Evolutionary conservation across 2,797 vertebrate species (phyloP).

Genomic region (Botia almorhae): DNA sequence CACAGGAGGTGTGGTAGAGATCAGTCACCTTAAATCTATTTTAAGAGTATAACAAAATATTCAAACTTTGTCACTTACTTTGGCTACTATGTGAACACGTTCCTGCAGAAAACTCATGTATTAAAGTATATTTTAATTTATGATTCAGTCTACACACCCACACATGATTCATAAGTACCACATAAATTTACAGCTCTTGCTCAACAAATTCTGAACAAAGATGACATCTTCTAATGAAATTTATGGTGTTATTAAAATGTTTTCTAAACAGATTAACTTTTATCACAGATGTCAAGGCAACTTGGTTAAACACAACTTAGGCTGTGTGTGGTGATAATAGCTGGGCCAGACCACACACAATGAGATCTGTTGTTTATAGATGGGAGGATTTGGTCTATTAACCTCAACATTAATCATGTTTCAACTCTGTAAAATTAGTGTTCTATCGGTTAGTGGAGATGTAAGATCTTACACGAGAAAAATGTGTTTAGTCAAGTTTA

Average conservation of each 20-base stretch:
- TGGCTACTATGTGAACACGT: background rate
- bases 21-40: slow-evolving; percentile 7
- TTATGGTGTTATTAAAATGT: slow-evolving; percentile 47
- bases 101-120: slow-evolving; percentile 14
- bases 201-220: slow-evolving; percentile 33
- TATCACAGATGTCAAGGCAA: slow-evolving; percentile 44
- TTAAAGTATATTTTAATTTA: background rate
- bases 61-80: background rate
- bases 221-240: slow-evolving; percentile 45
- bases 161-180: background rate
- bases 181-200: slow-evolving; percentile 39
- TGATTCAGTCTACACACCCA: slow-evolving; percentile 28
- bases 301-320: slow-evolving; percentile 38
- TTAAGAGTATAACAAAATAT: no score
- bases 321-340: slow-evolving; percentile 28
- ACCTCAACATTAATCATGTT: slow-evolving; percentile 34
- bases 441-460: slow-evolving; percentile 8
- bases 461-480: background rate
- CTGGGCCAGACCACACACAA: slow-evolving; percentile 37
- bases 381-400: slow-evolving; percentile 21
- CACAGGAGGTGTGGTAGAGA: slow-evolving; percentile 70
- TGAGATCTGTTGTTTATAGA: slow-evolving; percentile 33
- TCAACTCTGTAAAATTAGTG: slow-evolving; percentile 22
- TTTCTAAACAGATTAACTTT: slow-evolving; percentile 30
- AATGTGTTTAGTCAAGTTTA: background rate